Base-by-base conservation (phyloP, 1,140 invertebrate species). In the Manduca sexta region DNA sequence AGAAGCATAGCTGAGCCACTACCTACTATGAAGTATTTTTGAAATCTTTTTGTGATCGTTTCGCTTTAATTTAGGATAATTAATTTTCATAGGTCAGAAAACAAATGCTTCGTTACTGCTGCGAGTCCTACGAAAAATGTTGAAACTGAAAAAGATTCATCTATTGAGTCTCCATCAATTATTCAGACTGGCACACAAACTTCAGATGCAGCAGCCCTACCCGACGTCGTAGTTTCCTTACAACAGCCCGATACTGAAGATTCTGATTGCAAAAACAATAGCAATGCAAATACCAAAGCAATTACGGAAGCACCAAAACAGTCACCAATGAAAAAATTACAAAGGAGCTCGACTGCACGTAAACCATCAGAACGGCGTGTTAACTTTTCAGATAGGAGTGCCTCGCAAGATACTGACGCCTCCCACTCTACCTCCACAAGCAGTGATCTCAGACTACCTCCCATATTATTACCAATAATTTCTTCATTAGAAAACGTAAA, bases 381-480 rank as follows among this genome's bases (percentile, higher is more conserved):
- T 0, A 87, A 86, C 56, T 86, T 87, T 60, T 81, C 84, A 14
- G 77, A 82, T 42, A 69, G 88, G 62, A 89, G 86, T 45, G 75
- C 77, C 1, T 89, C 88, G n/a, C 88, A 89, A 67, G 88, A 89
- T 21, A 88, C 87, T 7, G 88, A 90, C 46, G 82, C 69, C 12
- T 89, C 88, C 3, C 84, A 88, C 52, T 86, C 84, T 2, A 88
- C 79, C 29, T 84, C 84, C 12, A 86, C 84, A 4, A 87, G 78
- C 52, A 87, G 84, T 56, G 89, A 90, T 54, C 78, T 88, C 35
- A 84, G 89, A 66, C 71, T 93, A 26, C 92, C 93, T 26, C 92
- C 91, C 11, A 93, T 93, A 69, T 79, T 93, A 53, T 76, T 90
- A 13, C 91, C 91, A 14, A 91, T 92, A 17, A 87, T 86, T 52